phyloP scores from a whole-genome alignment of 2,797 vertebrate genomes.

The Eulemur albifrons region DNA sequence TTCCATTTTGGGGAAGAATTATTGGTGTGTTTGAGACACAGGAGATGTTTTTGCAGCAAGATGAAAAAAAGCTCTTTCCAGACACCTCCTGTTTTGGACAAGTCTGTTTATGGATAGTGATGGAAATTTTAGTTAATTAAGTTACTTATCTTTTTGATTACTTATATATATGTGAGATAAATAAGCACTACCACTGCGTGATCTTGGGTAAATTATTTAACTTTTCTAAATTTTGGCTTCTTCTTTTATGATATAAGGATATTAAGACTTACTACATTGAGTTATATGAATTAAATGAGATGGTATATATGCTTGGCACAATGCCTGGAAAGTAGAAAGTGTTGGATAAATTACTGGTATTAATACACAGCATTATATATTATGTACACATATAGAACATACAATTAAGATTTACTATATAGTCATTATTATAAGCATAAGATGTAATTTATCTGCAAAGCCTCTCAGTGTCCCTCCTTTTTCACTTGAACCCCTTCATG shows the following conservation, averaged over 20 bases:
- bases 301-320: neutral
- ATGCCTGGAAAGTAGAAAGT: neutral
- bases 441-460: neutral
- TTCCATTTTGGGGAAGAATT: neutral
- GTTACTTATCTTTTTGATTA: neutral
- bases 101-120: neutral
- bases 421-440: conserved; percentile 15
- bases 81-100: neutral
- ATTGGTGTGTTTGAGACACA: neutral
- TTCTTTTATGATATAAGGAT: neutral
- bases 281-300: neutral
- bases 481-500: neutral
- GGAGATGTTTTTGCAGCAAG: neutral
- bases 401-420: conserved; percentile 7
- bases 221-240: neutral
- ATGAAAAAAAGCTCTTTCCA: neutral
- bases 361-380: neutral
- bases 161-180: neutral
- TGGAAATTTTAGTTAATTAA: neutral
- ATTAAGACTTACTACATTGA: neutral
- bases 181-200: neutral
- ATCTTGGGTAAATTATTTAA: neutral
- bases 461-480: neutral
- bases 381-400: neutral
- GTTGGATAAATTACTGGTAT: neutral